Base-by-base conservation (phyloP, 2,113 vertebrate species). In the Panthera tigris region DNA sequence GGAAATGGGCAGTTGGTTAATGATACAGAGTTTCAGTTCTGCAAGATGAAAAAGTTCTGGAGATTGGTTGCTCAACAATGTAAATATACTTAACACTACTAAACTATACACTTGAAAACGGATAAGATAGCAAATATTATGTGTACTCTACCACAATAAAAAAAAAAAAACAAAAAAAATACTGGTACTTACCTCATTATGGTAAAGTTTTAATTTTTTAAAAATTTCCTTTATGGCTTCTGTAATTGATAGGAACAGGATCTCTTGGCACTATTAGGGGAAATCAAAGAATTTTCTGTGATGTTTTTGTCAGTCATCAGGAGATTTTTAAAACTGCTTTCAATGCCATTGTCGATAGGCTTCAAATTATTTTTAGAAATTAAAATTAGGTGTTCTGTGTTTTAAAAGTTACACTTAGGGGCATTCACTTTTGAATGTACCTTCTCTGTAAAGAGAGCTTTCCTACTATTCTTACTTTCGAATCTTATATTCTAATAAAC, bases 181-280 rank as follows among this genome's bases (percentile, higher is more conserved):
- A 78, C 16, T 83, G 76, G 19, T 39, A 95, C 98, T 97, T 97
- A 98, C 98, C 98, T 98, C 98, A 98, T 98, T 45, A n/a, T 91
- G 73, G 48, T 29, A 74, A 73, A 74, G 41, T 36, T 84, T 68
- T 33, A 85, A 85, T 45, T 95, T 65, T 82, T 31, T 2, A n/a
- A 33, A 85, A 82, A 29, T 18, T 74, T 94, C 68, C 94, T 57
- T 96, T 91, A 45, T 41, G 48, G 36, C 86, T 98, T 96, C 91
- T 93, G 61, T 50, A 74, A 85, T 36, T 74, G 81, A 94, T 48
- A 87, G 82, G 71, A 92, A 80, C 19, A 89, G 91, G 41, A 29
- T 86, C 82, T 91, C 73, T 81, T 61, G 68, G 45, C 21, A 74
- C 92, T 98, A 86, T 76, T 69, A 91, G 95, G 80, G 36, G 29